These are phyloP conservation scores for Corythoichthys haematopterus DNA, from an alignment of 2,113 vertebrate species.

Conservation along the genomic window DNA sequence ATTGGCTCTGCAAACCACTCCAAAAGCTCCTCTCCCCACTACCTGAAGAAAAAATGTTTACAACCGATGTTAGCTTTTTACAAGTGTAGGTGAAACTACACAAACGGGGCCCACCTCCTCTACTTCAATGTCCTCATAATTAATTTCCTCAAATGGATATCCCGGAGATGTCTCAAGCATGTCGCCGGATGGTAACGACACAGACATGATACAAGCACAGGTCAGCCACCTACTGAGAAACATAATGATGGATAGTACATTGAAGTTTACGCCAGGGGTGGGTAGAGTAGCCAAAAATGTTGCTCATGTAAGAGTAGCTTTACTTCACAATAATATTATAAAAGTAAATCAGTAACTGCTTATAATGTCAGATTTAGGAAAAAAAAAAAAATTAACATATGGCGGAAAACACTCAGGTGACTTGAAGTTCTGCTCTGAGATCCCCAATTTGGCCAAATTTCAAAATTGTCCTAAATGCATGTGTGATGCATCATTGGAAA, in stretches of 20 bases:
- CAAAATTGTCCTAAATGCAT: no score
- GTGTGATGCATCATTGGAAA: no score
- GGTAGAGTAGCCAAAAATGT: no score
- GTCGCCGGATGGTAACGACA: slow-evolving; percentile 75
- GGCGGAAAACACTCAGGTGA: no score
- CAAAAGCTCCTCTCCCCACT: slow-evolving; percentile 97
- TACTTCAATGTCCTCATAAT: slow-evolving; percentile 91
- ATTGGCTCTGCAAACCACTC: slow-evolving; percentile 98
- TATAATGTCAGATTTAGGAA: no score
- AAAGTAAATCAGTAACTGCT: no score
- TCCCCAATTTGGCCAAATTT: no score
- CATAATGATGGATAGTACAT: background rate
- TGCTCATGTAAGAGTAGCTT: no score
- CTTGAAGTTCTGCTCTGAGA: no score
- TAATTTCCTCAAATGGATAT: slow-evolving; percentile 96
- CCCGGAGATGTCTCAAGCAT: slow-evolving; percentile 91
- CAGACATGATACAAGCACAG: slow-evolving; percentile 74
- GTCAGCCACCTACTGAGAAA: slow-evolving; percentile 49
- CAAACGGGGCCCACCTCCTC: slow-evolving; percentile 80
- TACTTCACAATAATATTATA: no score
- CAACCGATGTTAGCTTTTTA: background rate
- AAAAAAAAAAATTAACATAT: no score
- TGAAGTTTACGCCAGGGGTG: background rate
- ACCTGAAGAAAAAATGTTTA: slow-evolving; percentile 72
- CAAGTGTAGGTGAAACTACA: background rate